Base-by-base conservation (phyloP, 1,140 invertebrate species). In the Acyrthosiphon pisum region DNA sequence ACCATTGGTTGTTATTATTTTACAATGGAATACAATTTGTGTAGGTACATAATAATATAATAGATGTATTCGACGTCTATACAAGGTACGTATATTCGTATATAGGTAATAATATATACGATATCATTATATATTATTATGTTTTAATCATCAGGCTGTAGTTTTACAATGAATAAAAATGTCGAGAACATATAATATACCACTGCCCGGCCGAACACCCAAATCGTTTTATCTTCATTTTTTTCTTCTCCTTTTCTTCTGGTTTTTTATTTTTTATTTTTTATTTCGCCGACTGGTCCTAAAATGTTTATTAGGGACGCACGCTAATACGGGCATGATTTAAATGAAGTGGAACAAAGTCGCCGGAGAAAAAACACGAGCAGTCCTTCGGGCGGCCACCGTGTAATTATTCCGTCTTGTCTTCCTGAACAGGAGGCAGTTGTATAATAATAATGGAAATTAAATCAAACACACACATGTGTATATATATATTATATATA, bases 391-490 rank as follows among this genome's bases (percentile, higher is more conserved):
- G 48, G 35, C 76, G 46, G 76, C 91, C 91, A 86, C 81, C 81
- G 91, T 86, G 81, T 93, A 93, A 93, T 93, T 93, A 93, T 93
- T 93, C 81, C 37, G 37, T 86, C 91, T 86, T 84, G 81, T 93
- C 81, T 93, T 84, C 37, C 91, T 44, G 48, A 53, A 22, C 50
- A 22, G 50, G 50, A 50, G 81, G 91, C 76, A 92, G 30, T 84
- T n/a, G 81, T 93, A 93, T 93, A 93, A 86, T 60, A 92, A 92
- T 92, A 92, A 92, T 84, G 91, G 91, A 93, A 93, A 93, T 93
- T 86, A 93, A 86, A 93, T 84, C 91, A 84, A 93, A 92, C 46
- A 41, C 18, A 84, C n/a, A n/a, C n/a, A 48, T 8, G 20, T 0
- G n/a, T 2, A 30, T 7, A 41, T 1, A 48, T 2, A 20, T 20